phyloP scores from a whole-genome alignment of 2,797 vertebrate species.

The Melanitta fusca region DNA sequence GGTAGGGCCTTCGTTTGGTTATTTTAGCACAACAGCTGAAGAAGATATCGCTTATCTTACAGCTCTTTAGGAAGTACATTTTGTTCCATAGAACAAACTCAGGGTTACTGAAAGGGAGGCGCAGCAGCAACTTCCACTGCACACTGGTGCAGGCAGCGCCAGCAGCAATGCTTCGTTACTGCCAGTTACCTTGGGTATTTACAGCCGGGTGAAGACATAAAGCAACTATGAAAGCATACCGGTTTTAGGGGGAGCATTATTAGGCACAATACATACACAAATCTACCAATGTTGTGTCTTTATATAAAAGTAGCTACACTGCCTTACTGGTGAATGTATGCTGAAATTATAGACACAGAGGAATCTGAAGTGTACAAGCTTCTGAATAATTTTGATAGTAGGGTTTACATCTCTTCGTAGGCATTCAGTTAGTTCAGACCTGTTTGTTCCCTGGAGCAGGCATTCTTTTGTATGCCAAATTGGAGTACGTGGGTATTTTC shows the following conservation, averaged over 20 bases:
- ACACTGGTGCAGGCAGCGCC: accelerated
- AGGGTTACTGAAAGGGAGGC: background rate
- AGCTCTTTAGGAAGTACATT: background rate
- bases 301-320: background rate
- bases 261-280: background rate
- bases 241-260: background rate
- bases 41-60: background rate
- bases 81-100: background rate
- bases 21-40: background rate
- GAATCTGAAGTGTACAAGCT: background rate
- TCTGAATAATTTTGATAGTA: background rate
- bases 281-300: background rate
- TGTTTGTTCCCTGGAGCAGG: background rate
- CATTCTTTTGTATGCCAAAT: background rate
- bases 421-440: background rate
- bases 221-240: background rate
- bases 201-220: background rate
- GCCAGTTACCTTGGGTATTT: background rate
- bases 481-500: background rate
- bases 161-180: background rate
- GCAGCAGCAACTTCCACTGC: background rate
- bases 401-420: background rate
- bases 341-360: background rate
- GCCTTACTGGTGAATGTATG: accelerated
- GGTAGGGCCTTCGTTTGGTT: background rate